Percentiles rank a stretch among this genome's conserved stretches.
Evolutionary conservation across 2,113 vertebrate species (phyloP).

Genomic region (Colaptes auratus): DNA sequence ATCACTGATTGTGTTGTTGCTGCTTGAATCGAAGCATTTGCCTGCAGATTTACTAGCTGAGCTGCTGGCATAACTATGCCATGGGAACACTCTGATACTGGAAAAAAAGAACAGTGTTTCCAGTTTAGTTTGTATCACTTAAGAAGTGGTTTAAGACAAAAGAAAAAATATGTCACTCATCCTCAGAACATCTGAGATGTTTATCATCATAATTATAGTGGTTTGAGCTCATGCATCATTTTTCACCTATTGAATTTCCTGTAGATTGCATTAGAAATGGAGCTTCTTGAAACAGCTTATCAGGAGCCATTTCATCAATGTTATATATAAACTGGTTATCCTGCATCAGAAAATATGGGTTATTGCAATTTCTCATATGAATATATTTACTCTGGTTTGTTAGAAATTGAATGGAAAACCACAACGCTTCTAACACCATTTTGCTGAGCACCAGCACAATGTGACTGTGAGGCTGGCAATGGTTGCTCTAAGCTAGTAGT

Average conservation of each 20-base stretch:
- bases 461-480: background rate
- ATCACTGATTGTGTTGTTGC: background rate
- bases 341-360: background rate
- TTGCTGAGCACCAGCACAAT: background rate
- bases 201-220: background rate
- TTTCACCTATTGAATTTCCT: background rate
- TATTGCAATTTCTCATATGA: background rate
- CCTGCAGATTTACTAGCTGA: background rate
- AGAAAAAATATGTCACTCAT: background rate
- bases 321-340: background rate
- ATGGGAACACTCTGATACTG: background rate
- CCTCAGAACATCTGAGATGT: background rate
- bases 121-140: background rate
- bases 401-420: background rate
- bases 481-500: background rate
- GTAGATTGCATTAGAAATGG: background rate
- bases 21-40: background rate
- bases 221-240: background rate
- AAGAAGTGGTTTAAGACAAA: background rate
- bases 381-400: background rate
- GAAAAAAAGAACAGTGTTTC: background rate
- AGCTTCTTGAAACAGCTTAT: background rate
- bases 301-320: background rate
- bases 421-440: background rate
- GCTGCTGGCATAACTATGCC: background rate